A percentile compares a stretch with the other conserved stretches of the same genome.
Evolutionary conservation across 2,797 vertebrate species (phyloP).

Genomic region (Sebastes cheni): DNA sequence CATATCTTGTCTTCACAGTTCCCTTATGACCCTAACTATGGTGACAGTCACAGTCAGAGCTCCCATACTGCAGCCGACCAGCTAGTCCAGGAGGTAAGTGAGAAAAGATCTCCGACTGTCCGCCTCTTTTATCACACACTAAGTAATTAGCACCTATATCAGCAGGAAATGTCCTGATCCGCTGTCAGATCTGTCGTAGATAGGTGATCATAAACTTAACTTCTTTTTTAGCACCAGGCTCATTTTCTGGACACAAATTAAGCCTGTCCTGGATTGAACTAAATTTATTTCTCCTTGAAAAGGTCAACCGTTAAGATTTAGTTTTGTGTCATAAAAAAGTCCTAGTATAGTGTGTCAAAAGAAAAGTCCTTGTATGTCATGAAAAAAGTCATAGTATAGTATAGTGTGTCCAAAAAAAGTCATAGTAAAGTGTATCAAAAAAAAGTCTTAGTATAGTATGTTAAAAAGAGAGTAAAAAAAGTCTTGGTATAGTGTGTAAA

Average conservation of each 20-base stretch:
- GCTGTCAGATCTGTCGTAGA: not conserved
- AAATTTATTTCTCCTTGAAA: not conserved
- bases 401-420: too few species aligned
- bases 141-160: not conserved
- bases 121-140: not conserved
- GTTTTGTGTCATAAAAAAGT: not conserved
- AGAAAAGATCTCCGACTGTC: not conserved
- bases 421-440: too few species aligned
- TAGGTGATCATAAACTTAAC: not conserved
- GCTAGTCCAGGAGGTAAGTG: constrained; percentile 88
- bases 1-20: constrained; percentile 62
- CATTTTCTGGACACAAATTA: not conserved
- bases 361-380: too few species aligned
- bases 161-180: not conserved
- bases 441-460: too few species aligned
- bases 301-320: not conserved
- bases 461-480: too few species aligned
- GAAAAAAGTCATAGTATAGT: too few species aligned
- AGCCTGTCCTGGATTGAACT: not conserved
- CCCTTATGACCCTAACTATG: constrained; percentile 64
- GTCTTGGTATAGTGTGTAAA: too few species aligned
- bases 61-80: constrained; percentile 75
- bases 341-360: too few species aligned
- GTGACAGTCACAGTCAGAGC: constrained; percentile 54
- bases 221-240: not conserved